These are phyloP conservation scores for Chaenocephalus aceratus DNA, from an alignment of 2,113 vertebrate genomes.

Conservation along the genomic window DNA sequence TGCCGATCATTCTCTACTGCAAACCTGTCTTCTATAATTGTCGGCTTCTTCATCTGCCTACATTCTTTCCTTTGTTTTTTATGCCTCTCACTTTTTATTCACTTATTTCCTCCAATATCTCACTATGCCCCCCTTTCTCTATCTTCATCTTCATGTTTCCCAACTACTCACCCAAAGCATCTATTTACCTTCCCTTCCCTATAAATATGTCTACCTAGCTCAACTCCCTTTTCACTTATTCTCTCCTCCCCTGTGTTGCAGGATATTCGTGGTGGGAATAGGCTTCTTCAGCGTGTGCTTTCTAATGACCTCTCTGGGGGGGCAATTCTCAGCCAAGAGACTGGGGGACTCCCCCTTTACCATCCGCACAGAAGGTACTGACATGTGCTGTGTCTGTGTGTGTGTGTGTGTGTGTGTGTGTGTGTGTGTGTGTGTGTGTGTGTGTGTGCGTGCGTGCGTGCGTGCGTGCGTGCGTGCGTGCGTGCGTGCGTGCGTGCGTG, in stretches of 20 bases:
- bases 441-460: too few species aligned
- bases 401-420: too few species aligned
- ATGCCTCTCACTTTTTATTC: background rate
- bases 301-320: conserved; percentile 97
- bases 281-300: conserved; percentile 99
- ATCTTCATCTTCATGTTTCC: conserved; percentile 13
- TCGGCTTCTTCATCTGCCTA: background rate
- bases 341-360: conserved; percentile 96
- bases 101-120: conserved; percentile 5
- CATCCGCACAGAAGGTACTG: conserved; percentile 95
- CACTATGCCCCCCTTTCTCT: background rate
- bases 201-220: conserved; percentile 27
- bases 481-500: too few species aligned
- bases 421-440: too few species aligned
- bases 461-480: too few species aligned
- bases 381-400: conserved; percentile 11
- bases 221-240: conserved; percentile 30
- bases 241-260: conserved; percentile 75
- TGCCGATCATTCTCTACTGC: conserved; percentile 15
- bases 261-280: conserved; percentile 96
- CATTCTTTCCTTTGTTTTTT: conserved; percentile 7
- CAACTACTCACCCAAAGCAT: conserved; percentile 23
- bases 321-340: conserved; percentile 95
- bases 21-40: conserved; percentile 22
- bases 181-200: conserved; percentile 42